Evolutionary conservation across 2,888 invertebrate genomes (phyloP).

Genomic region (Scrobipalpa atriplicella): DNA sequence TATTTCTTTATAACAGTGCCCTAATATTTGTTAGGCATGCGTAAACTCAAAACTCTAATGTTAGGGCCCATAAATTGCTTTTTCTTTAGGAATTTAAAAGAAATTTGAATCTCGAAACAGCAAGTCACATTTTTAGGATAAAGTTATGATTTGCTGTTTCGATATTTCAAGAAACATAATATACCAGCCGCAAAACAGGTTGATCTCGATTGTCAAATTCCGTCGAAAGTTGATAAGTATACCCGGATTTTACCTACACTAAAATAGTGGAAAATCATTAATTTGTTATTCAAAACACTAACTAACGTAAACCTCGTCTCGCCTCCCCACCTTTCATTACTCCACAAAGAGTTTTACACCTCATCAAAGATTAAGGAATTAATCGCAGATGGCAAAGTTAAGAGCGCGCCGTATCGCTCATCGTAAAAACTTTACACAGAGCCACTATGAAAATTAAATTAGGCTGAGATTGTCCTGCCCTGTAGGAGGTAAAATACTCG

Average conservation of each 20-base stretch:
- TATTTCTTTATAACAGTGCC: too few species aligned
- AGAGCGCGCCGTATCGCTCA: slow-evolving; percentile 52
- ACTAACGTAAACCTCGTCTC: neutral
- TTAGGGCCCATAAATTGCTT: too few species aligned
- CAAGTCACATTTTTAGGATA: too few species aligned
- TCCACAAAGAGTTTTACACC: slow-evolving; percentile 34
- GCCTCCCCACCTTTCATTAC: slow-evolving; percentile 1
- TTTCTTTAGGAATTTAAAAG: too few species aligned
- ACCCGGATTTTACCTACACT: too few species aligned
- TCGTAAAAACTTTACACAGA: slow-evolving; percentile 66
- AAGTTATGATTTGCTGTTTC: too few species aligned
- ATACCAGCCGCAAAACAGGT: too few species aligned
- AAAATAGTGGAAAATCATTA: neutral
- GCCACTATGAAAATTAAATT: slow-evolving; percentile 73
- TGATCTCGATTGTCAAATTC: too few species aligned
- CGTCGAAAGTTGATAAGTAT: too few species aligned
- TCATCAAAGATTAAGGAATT: slow-evolving; percentile 75
- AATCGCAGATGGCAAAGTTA: slow-evolving; percentile 57
- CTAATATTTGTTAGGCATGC: neutral
- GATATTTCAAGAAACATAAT: too few species aligned
- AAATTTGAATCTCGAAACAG: too few species aligned
- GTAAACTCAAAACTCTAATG: too few species aligned
- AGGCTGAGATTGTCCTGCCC: slow-evolving; percentile 47
- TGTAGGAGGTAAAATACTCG: neutral
- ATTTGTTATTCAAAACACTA: neutral